phyloP scores from a whole-genome alignment of 2,888 invertebrate genomes.

The Gnatocerus cornutus region DNA sequence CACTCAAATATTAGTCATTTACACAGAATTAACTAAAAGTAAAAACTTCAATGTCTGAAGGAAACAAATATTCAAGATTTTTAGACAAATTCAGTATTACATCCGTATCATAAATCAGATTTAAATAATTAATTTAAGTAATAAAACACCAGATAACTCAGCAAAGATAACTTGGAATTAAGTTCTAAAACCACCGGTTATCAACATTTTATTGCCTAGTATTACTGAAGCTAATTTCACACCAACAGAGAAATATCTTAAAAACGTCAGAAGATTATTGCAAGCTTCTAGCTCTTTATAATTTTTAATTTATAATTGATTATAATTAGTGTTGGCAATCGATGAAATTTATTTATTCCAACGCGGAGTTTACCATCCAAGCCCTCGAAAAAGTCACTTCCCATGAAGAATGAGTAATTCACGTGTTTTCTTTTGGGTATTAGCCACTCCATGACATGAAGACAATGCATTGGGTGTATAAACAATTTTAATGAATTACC shows the following conservation, averaged over 20 bases:
- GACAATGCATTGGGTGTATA: background rate
- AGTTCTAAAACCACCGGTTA: background rate
- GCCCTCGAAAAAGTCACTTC: background rate
- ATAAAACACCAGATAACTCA: background rate
- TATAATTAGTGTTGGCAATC: background rate
- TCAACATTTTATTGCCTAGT: background rate
- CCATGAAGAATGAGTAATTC: conserved; percentile 14
- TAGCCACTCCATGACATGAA: conserved; percentile 3
- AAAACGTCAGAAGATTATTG: no score
- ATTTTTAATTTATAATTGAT: background rate
- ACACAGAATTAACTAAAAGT: no score
- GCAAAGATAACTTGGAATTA: background rate
- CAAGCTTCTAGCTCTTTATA: no score
- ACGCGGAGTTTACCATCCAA: background rate
- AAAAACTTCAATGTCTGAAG: no score
- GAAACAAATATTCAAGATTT: background rate
- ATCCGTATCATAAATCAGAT: background rate
- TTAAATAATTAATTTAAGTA: background rate
- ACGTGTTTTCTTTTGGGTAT: conserved; percentile 25
- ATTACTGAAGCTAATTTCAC: no score
- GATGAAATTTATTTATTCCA: background rate
- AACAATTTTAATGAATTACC: conserved; percentile 3
- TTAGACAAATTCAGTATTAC: background rate
- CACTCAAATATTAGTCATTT: no score
- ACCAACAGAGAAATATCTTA: no score